phyloP scores from a whole-genome alignment of 2,113 vertebrate species.

The Phyllostomus hastatus region DNA sequence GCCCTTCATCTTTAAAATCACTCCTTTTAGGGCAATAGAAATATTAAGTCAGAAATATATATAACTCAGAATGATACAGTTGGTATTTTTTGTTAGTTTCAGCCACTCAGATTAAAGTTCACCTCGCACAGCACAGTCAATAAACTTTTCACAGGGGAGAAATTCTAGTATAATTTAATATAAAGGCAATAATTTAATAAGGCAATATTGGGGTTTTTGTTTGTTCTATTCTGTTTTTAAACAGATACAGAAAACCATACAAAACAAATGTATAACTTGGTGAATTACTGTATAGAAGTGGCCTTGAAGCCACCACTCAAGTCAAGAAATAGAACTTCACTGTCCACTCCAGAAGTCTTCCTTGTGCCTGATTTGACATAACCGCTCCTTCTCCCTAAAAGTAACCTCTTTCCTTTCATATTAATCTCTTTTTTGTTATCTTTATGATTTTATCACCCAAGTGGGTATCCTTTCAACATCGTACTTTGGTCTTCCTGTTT shows the following conservation, averaged over 20 bases:
- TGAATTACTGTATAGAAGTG: not conserved
- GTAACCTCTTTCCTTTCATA: not conserved
- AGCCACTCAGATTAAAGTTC: not conserved
- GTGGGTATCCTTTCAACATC: not conserved
- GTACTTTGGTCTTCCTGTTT: not conserved
- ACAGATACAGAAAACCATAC: not conserved
- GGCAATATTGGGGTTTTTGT: not conserved
- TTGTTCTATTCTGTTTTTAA: not conserved
- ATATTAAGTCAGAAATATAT: not conserved
- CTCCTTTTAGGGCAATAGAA: not conserved
- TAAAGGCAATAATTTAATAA: too few relatives aligned
- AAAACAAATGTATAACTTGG: not conserved
- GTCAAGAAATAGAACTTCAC: not conserved
- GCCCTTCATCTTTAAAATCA: not conserved
- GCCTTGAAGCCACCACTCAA: not conserved
- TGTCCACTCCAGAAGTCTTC: not conserved
- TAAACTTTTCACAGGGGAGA: not conserved
- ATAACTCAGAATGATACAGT: not conserved
- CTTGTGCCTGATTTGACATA: not conserved
- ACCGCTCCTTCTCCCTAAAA: not conserved
- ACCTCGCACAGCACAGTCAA: not conserved
- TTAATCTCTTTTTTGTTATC: not conserved
- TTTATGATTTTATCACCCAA: not conserved
- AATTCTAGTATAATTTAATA: not conserved
- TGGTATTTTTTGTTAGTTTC: not conserved